Base-by-base conservation (phyloP, 2,888 invertebrate genomes). In the Acleris holmiana region DNA sequence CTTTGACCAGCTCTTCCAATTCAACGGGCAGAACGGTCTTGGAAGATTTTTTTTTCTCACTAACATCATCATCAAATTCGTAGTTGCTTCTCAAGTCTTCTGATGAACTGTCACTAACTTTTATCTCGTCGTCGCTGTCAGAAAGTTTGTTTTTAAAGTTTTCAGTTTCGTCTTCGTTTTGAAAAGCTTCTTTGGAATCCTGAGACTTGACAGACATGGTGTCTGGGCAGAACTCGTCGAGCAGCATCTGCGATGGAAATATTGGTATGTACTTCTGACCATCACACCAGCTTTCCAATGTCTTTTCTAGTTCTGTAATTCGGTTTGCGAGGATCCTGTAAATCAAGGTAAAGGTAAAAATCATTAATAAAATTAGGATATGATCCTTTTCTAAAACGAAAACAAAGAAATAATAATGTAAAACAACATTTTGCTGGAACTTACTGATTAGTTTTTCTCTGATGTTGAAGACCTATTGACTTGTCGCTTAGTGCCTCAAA, bases 401-500 rank as follows among this genome's bases (percentile, higher is more conserved):
- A 35, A 35, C 29, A 13, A 35, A 13, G 2, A 13, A 13, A 35
- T 4, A 35, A 4, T 29, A 35, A 35, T 13, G 35, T 35, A 35
- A 35, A 35, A 15, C 15, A 50, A 23, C 5, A 44, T 19, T 49
- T 44, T 44, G 6, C 15, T 19, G 15, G 40, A 2, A 40, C 88
- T 79, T 92, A 96, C 96, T 95, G 96, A 84, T 98, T 98, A 5
- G 97, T 96, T 87, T 97, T 96, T 76, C 96, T 95, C 76, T 97
- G 97, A 88, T 98, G 98, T 68, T 95, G 95, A 29, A 98, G 85
- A 1, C 97, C 97, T 66, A 97, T 92, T 55, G 96, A 96, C 87
- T 98, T 98, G 80, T 98, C 98, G 84, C 96, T 97, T 44, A 98
- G 90, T 53, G 97, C 95, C 81, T 98, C 98, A 74, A 98, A 92